These are phyloP conservation scores for Mormoops blainvillei DNA, from an alignment of 2,113 vertebrate genomes.

Conservation along the genomic window DNA sequence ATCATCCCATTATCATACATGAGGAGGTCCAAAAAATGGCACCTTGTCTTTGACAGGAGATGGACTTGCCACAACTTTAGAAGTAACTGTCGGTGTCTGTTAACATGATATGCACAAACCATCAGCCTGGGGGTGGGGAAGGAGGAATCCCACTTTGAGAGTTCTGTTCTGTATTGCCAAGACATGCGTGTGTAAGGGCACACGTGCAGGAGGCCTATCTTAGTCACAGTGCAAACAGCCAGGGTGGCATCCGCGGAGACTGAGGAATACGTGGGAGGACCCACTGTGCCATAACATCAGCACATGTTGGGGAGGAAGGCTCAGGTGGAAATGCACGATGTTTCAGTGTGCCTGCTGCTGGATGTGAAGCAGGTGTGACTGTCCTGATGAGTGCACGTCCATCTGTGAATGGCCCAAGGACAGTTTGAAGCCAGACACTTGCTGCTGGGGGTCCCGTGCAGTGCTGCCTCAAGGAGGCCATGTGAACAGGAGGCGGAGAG, in stretches of 20 bases:
- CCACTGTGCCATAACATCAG: neutral
- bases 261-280: neutral
- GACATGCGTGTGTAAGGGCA: neutral
- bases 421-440: neutral
- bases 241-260: rapidly evolving
- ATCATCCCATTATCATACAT: neutral
- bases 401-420: neutral
- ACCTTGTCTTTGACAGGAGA: rapidly evolving
- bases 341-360: rapidly evolving
- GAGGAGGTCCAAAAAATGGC: rapidly evolving
- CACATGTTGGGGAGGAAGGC: neutral
- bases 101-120: neutral
- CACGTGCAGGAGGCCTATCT: neutral
- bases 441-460: rapidly evolving
- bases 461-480: neutral
- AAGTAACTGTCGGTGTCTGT: rapidly evolving
- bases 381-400: rapidly evolving
- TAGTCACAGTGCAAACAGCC: neutral
- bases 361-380: neutral
- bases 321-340: neutral
- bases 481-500: neutral
- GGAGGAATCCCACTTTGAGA: neutral
- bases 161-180: neutral
- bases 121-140: neutral
- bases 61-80: neutral